Conservation (phyloP, 2,797 vertebrate species). For the Dicrostonyx torquatus region DNA sequence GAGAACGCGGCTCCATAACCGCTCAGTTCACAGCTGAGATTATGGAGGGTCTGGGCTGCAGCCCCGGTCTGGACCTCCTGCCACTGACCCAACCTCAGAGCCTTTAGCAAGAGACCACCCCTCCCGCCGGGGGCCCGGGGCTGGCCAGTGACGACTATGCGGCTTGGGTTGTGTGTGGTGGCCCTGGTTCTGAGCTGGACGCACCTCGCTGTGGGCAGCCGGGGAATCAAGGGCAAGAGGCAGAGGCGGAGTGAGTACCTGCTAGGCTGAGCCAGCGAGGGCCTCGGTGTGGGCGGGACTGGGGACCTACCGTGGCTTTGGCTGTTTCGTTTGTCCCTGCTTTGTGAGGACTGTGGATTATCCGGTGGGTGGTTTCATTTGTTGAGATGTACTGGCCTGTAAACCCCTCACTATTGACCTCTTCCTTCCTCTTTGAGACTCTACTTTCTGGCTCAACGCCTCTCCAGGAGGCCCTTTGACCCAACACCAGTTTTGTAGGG, state of each 20-base stretch:
- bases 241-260: conserved; percentile 95
- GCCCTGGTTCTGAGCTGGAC: conserved; percentile 96
- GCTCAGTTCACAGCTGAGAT: conserved; percentile 78
- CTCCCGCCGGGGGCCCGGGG: conserved; percentile 88
- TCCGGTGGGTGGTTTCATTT: conserved; percentile 11
- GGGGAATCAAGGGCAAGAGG: conserved; percentile 92
- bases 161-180: conserved; percentile 96
- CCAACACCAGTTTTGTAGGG: conserved; percentile 50
- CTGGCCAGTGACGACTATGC: conserved; percentile 98
- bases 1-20: conserved; percentile 86
- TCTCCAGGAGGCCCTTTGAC: conserved; percentile 55
- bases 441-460: conserved; percentile 60
- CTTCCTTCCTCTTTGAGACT: conserved; percentile 26
- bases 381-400: conserved; percentile 6
- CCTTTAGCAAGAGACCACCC: conserved; percentile 84
- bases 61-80: conserved; percentile 84
- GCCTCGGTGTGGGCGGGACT: conserved; percentile 7
- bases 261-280: not conserved
- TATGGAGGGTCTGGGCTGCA: conserved; percentile 82
- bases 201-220: conserved; percentile 90
- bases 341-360: conserved; percentile 11
- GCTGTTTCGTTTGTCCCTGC: not conserved
- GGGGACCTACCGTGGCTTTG: not conserved
- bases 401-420: not conserved
- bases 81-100: conserved; percentile 85